phyloP scores from a whole-genome alignment of 2,113 vertebrate genomes.

The Cebidichthys violaceus region DNA sequence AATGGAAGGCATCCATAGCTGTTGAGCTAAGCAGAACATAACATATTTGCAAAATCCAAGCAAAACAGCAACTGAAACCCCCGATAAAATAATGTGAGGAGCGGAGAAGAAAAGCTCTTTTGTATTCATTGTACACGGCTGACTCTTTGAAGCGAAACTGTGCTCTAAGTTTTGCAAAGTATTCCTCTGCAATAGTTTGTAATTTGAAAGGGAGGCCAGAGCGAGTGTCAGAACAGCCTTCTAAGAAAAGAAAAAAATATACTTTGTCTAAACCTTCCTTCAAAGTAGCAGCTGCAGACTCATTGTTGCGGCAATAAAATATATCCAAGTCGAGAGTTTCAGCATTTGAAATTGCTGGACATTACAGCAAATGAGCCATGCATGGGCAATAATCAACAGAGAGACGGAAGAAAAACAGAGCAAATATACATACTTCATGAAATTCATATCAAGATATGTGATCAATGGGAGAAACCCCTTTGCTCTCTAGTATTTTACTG shows the following conservation, averaged over 20 bases:
- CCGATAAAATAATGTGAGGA: not conserved
- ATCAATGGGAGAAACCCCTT: slow-evolving; percentile 64
- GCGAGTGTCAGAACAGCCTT: slow-evolving; percentile 43
- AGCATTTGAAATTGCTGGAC: slow-evolving; percentile 66
- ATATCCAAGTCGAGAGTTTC: slow-evolving; percentile 67
- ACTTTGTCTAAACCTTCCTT: slow-evolving; percentile 52
- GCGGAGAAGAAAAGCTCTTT: slow-evolving; percentile 29
- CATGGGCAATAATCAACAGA: slow-evolving; percentile 75
- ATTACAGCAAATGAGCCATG: slow-evolving; percentile 78
- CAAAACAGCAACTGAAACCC: slow-evolving; percentile 23
- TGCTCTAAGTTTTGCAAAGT: slow-evolving; percentile 31
- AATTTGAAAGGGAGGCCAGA: slow-evolving; percentile 43
- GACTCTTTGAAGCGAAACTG: slow-evolving; percentile 2
- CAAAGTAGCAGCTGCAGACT: slow-evolving; percentile 74
- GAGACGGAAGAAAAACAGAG: slow-evolving; percentile 46
- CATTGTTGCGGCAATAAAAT: slow-evolving; percentile 76
- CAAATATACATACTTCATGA: slow-evolving; percentile 43
- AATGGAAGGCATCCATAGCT: slow-evolving; percentile 55
- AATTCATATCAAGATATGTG: slow-evolving; percentile 60
- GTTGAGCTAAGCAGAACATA: slow-evolving; percentile 60
- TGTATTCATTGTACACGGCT: not conserved
- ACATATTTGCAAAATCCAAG: slow-evolving; percentile 33
- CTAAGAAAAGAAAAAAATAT: slow-evolving; percentile 45
- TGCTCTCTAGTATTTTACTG: slow-evolving; percentile 59
- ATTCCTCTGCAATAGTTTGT: slow-evolving; percentile 24